Conservation (phyloP, 2,113 vertebrate species). For the Triplophysa siluroides region DNA sequence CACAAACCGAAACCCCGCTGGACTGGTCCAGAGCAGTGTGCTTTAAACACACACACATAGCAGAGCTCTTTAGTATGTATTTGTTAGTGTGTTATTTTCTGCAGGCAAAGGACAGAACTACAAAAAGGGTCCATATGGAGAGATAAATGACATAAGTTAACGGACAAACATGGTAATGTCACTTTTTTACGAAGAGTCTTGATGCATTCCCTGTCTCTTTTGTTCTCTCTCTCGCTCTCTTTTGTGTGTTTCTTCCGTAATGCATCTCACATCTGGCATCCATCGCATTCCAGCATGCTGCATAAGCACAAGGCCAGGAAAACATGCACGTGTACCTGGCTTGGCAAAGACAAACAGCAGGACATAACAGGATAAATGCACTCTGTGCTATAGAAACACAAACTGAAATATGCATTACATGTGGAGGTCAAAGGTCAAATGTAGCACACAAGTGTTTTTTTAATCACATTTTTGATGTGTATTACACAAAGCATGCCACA, state of each 20-base stretch:
- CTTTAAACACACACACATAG: slow-evolving; percentile 4
- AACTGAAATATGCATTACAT: background rate
- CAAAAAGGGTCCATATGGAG: background rate
- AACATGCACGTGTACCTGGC: background rate
- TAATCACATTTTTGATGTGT: too few species aligned
- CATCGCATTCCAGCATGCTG: slow-evolving; percentile 4
- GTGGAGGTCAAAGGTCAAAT: background rate
- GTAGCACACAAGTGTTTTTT: too few species aligned
- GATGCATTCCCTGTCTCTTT: background rate
- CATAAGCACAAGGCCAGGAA: background rate
- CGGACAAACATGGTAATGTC: too few species aligned
- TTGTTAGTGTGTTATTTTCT: background rate
- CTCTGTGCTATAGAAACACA: background rate
- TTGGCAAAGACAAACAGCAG: background rate
- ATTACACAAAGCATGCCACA: background rate
- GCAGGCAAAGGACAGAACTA: background rate
- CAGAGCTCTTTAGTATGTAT: background rate
- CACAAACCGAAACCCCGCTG: too few species aligned
- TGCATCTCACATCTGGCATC: slow-evolving; percentile 39
- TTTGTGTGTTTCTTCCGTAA: background rate
- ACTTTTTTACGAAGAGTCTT: background rate
- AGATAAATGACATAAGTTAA: too few species aligned
- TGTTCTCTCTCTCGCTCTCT: too few species aligned
- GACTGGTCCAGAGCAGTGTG: too few species aligned
- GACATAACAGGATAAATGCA: slow-evolving; percentile 3